Evolutionary conservation across 2,888 invertebrate genomes (phyloP).

Genomic region (Blastobasis adustella): DNA sequence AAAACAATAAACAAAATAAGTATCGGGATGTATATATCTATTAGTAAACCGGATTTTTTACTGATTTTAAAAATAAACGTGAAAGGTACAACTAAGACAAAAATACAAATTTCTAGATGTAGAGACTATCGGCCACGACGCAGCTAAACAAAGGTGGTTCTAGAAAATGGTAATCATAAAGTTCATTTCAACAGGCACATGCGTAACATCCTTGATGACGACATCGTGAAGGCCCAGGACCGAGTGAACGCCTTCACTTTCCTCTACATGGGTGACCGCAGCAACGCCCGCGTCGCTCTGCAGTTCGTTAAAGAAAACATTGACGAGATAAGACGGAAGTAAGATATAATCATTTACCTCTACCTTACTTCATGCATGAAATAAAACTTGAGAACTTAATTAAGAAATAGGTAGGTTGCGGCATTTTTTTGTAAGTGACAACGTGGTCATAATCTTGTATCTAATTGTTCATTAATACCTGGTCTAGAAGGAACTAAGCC

Average conservation of each 20-base stretch:
- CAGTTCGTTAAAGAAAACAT: conserved; percentile 41
- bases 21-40: not conserved
- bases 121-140: not conserved
- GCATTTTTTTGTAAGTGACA: too few relatives aligned
- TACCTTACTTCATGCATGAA: too few relatives aligned
- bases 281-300: conserved; percentile 43
- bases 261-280: conserved; percentile 48
- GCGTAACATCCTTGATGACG: conserved; percentile 39
- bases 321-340: conserved; percentile 29
- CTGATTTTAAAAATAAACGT: too few relatives aligned
- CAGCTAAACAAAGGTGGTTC: not conserved
- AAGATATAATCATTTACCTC: not conserved
- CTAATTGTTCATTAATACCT: too few relatives aligned
- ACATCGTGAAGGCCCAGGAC: conserved; percentile 58
- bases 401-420: too few relatives aligned
- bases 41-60: not conserved
- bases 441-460: too few relatives aligned
- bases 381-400: too few relatives aligned
- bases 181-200: conserved; percentile 33
- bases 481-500: not conserved
- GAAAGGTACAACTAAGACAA: too few relatives aligned
- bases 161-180: not conserved
- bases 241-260: conserved; percentile 54
- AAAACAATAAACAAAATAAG: too few relatives aligned
- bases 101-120: too few relatives aligned